Conservation (phyloP, 2,888 invertebrate genomes). For the Drosophila infuscata region DNA sequence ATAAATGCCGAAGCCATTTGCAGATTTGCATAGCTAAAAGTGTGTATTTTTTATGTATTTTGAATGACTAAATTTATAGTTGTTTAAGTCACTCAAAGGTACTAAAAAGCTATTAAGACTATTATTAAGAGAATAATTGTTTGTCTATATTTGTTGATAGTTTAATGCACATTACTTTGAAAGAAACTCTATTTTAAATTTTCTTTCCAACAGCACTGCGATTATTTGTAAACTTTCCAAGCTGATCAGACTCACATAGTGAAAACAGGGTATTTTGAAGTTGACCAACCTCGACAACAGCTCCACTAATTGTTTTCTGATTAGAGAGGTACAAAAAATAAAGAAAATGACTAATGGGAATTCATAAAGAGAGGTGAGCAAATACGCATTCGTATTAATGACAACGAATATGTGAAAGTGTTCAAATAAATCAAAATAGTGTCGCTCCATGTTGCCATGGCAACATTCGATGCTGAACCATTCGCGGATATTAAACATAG, state of each 20-base stretch:
- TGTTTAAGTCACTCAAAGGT: accelerated
- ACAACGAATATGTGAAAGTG: constrained; percentile 43
- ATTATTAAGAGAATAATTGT: too few species aligned
- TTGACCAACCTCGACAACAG: background rate
- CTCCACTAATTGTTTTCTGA: constrained; percentile 1
- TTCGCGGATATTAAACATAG: constrained; percentile 39
- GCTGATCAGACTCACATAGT: too few species aligned
- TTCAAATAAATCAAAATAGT: constrained; percentile 1
- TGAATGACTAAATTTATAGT: background rate
- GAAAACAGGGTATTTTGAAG: background rate
- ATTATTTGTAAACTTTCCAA: too few species aligned
- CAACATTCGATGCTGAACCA: constrained; percentile 5
- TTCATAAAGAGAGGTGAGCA: constrained; percentile 7
- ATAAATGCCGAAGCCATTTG: background rate
- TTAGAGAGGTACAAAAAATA: background rate
- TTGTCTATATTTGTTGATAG: background rate
- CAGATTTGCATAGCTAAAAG: background rate
- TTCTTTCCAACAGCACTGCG: background rate
- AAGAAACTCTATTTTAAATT: background rate
- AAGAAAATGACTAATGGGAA: constrained; percentile 16
- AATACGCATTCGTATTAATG: constrained; percentile 33
- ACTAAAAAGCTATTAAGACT: background rate
- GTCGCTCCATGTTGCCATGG: constrained; percentile 12
- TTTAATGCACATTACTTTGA: background rate
- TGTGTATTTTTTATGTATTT: background rate